These are phyloP conservation scores for Octomys mimax DNA, from an alignment of 2,797 vertebrate species.

Conservation along the genomic window DNA sequence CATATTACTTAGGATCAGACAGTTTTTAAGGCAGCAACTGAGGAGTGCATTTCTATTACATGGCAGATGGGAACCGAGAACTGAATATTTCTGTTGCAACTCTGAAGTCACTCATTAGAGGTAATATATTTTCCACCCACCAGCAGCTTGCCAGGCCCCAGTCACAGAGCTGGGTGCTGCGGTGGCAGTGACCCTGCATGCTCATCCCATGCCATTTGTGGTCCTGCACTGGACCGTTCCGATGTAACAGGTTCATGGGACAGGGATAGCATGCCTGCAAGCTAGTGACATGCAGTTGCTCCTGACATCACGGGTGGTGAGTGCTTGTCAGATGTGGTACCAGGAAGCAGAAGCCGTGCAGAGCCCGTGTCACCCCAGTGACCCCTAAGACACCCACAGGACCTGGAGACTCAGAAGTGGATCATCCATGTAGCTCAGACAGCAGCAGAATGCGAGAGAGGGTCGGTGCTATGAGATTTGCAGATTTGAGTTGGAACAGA, in stretches of 20 bases:
- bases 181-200: not conserved
- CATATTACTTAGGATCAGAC: conserved; percentile 69
- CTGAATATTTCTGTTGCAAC: conserved; percentile 29
- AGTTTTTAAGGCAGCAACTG: conserved; percentile 53
- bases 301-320: not conserved
- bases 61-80: conserved; percentile 45
- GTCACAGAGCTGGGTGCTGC: fast-evolving
- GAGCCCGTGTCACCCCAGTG: not conserved
- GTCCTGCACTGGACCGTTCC: not conserved
- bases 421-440: not conserved
- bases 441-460: not conserved
- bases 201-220: not conserved
- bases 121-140: not conserved
- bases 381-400: not conserved
- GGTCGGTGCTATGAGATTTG: not conserved
- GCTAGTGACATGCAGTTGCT: not conserved
- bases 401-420: not conserved
- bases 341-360: not conserved
- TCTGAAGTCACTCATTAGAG: conserved; percentile 47
- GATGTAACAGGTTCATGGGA: not conserved
- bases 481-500: not conserved
- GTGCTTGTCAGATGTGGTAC: not conserved
- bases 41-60: conserved; percentile 71
- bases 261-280: not conserved
- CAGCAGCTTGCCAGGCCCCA: not conserved